Evolutionary conservation across 2,888 invertebrate genomes (phyloP), one percentile per base, ranked within the genome.

Genomic region (Chydorus sphaericus): DNA sequence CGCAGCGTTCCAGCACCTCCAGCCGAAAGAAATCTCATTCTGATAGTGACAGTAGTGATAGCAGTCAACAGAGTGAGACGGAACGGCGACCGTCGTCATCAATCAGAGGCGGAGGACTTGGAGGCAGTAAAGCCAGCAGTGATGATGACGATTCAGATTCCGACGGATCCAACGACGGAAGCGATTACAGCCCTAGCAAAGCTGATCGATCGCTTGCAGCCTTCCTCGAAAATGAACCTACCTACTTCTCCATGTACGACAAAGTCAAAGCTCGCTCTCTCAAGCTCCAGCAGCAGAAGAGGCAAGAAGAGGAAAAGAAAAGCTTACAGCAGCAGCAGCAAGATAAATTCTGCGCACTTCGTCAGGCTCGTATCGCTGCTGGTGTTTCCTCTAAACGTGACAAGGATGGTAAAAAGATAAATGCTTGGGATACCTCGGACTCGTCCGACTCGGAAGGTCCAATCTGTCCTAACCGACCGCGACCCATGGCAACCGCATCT

Each of bases 201-300:
- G 44, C 44, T 14, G 44, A 44, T n/a, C 37, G 53, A 3, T 60
- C 57, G 63, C 63, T 39, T 66, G 65, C 38, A 69, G 69, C 59
- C 68, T 69, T 90, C 57, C 81, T 87, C 48, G 85, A 86, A 66
- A 89, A 89, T 65, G 89, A 84, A 58, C 90, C 91, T 1, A 82
- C 85, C 10, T 92, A 91, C 67, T 88, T 92, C 59, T 93, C 93
- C 10, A 96, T 96, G 94, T 96, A 96, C 69, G 94, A 94, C 68
- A 94, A 94, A 72, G 91, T 92, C 0, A 92, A 92, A 70, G 91
- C 91, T 3, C 79, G 91, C 38, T 90, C 91, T 26, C 90, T 89
- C 65, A 65, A 68, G 56, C 65, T 67, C 28, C 67, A 67, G 55
- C 90, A 91, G 70, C 87, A 89, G 68, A 89, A 89, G 67, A 82